phyloP scores from a whole-genome alignment of 2,888 invertebrate genomes.

The Tetranychus truncatus region DNA sequence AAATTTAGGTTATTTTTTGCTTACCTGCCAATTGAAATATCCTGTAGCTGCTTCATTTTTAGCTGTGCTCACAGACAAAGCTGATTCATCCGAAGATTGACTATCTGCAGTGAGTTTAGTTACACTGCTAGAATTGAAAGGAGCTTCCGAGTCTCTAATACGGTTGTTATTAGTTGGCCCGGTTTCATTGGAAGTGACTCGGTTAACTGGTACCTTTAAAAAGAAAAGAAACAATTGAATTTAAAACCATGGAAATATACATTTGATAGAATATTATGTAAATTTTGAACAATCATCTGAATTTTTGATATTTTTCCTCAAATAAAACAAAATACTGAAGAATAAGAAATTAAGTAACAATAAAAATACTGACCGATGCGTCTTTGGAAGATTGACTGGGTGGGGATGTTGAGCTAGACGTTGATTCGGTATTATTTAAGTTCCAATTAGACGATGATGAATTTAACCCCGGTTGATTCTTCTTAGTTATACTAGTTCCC shows the following conservation, averaged over 20 bases:
- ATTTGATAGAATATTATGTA: background rate
- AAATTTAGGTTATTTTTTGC: background rate
- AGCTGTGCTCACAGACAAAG: background rate
- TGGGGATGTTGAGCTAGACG: background rate
- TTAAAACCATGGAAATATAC: background rate
- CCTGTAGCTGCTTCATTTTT: conserved; percentile 5
- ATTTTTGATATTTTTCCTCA: background rate
- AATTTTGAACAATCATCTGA: background rate
- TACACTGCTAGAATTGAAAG: background rate
- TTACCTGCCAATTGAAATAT: background rate
- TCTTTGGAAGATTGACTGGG: background rate
- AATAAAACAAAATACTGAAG: too few species aligned
- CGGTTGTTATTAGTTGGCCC: background rate
- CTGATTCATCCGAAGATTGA: background rate
- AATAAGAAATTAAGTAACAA: background rate
- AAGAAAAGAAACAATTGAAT: background rate
- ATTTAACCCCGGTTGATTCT: background rate
- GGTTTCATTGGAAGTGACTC: background rate
- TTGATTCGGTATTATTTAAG: background rate
- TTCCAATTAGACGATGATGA: background rate
- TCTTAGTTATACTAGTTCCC: background rate
- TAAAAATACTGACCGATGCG: background rate
- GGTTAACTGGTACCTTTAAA: background rate
- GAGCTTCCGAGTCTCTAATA: background rate
- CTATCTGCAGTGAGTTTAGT: background rate